Base-by-base conservation (phyloP, 2,888 invertebrate genomes). In the Sphinx pinastri region DNA sequence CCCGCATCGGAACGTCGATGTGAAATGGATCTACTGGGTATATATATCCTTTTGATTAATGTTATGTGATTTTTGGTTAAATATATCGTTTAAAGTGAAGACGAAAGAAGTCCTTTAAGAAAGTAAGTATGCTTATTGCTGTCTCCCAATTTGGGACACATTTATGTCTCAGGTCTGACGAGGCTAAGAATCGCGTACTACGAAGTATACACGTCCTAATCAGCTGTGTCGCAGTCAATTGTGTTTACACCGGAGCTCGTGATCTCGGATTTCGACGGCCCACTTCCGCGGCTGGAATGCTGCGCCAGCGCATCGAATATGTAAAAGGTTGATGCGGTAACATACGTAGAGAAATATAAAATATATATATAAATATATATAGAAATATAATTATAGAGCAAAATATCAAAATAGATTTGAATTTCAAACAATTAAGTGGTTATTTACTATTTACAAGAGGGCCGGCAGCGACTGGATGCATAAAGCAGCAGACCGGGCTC, bases 261-360 rank as follows among this genome's bases (percentile, higher is more conserved):
- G 90, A 90, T 88, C 85, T 84, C 73, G 84, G 88, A 92, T 91
- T 91, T 90, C 85, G 84, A 88, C 89, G 90, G 86, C 86, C 89
- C 81, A 90, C 85, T 88, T 88, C 83, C 80, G 74, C 71, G 74
- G 71, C 58, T 70, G 83, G 86, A 83, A 87, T 86, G 84, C 75
- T 72, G 77, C 69, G 70, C 25, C 51, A 0, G 0, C 14, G 25
- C 45, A 19, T 49, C 31, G 19, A 63, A 54, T 31, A 54, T 60
- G 60, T 45, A 71, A 72, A 16, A 59, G 16, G 16, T 31, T n/a
- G 68, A 51, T 49, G 14, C 31, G 55, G 51, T 47, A 25, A 4
- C 19, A n/a, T n/a, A n/a, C n/a, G n/a, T n/a, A n/a, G n/a, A n/a
- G n/a, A n/a, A n/a, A n/a, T n/a, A n/a, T n/a, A n/a, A n/a, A n/a